phyloP scores from a whole-genome alignment of 2,888 invertebrate genomes.

The Prenolepis imparis region DNA sequence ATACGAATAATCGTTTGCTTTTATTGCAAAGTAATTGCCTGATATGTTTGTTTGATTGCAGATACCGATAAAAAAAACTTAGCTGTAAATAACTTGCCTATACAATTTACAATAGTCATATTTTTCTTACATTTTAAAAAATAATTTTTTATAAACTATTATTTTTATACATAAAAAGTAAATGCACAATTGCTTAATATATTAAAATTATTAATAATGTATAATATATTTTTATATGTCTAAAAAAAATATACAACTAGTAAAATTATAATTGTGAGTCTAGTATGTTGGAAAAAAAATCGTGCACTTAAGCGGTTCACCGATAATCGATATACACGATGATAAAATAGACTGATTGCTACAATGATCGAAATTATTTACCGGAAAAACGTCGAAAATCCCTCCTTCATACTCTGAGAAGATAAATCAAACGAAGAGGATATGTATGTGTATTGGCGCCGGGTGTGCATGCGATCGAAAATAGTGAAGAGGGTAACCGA shows the following conservation, averaged over 20 bases:
- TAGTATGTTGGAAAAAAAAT: background rate
- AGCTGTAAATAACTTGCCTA: too few species aligned
- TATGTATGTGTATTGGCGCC: constrained; percentile 56
- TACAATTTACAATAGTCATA: too few species aligned
- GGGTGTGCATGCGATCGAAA: constrained; percentile 72
- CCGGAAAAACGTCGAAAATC: constrained; percentile 61
- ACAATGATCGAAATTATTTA: constrained; percentile 65
- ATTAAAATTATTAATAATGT: background rate
- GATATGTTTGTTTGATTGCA: background rate
- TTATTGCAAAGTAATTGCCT: constrained; percentile 11
- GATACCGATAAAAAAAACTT: too few species aligned
- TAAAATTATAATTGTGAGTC: background rate
- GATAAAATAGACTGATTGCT: constrained; percentile 19
- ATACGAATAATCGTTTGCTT: constrained; percentile 1
- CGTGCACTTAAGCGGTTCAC: background rate
- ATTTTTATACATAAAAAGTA: background rate
- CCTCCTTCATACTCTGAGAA: constrained; percentile 59
- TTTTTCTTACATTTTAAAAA: background rate
- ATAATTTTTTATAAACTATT: background rate
- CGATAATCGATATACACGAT: constrained; percentile 15
- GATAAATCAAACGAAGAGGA: constrained; percentile 79
- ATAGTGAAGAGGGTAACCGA: constrained; percentile 78
- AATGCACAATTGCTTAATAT: too few species aligned
- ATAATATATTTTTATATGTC: background rate
- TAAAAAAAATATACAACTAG: background rate